Evolutionary conservation across 2,888 invertebrate species (phyloP), one percentile per base, ranked within the genome.

Genomic region (Malachius bipustulatus): DNA sequence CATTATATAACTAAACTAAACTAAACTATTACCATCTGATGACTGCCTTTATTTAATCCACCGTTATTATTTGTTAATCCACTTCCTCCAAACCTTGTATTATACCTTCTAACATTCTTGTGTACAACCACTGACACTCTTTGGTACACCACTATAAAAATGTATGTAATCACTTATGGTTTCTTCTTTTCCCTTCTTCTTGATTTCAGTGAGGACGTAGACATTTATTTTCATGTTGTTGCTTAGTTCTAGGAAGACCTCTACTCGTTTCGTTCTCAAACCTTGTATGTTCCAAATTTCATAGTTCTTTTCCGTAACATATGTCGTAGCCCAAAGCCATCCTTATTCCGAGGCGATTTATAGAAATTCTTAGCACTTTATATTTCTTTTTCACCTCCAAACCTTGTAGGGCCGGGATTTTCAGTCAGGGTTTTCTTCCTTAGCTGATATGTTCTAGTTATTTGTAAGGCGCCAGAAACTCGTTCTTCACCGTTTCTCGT

Each of bases 281-380:
- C 36, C 32, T 32, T 36, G 36, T 16, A 36, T 14, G n/a, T 36
- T 36, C 36, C 36, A 36, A 1, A 30, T 36, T 19, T 19, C n/a
- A 19, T 19, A 19, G 24, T 19, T n/a, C 24, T 19, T 19, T 19
- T 19, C n/a, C 24, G 6, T 19, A 19, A n/a, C 6, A 19, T 19
- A 19, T 19, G 24, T 19, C 24, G n/a, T 19, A 19, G n/a, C n/a
- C n/a, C n/a, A 19, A n/a, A 19, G 6, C 24, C 24, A 19, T 19
- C 24, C 24, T 19, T n/a, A 19, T n/a, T 19, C 24, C 24, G 24
- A 19, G 24, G 24, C 24, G 24, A 19, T 19, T 19, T 19, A 19
- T 19, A 19, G 24, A 19, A 19, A 19, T 19, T 6, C n/a, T 19
- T 19, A 6, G 24, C 24, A 6, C n/a, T 19, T 19, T 19, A 19